Conservation (phyloP, 2,888 invertebrate genomes). For the Tenthredo livida region DNA sequence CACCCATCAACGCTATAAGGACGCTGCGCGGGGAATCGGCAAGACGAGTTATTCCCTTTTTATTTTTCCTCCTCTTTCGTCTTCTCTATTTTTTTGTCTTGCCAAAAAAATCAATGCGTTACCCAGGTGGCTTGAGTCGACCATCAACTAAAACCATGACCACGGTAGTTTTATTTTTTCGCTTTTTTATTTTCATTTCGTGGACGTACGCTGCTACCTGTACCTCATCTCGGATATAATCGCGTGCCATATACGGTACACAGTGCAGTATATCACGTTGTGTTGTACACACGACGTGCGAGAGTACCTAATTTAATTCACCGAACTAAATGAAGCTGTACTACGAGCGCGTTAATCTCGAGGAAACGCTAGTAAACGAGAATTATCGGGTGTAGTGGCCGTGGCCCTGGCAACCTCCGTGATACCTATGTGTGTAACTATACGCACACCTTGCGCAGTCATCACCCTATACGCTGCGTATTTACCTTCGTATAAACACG, state of each 20-base stretch:
- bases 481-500: slow-evolving; percentile 20
- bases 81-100: background rate
- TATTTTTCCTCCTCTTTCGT: background rate
- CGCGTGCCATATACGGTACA: background rate
- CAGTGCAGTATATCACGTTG: background rate
- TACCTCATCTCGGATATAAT: background rate
- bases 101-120: background rate
- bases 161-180: background rate
- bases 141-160: background rate
- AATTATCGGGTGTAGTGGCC: slow-evolving; percentile 50
- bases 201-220: background rate
- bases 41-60: slow-evolving; percentile 18
- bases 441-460: slow-evolving; percentile 30
- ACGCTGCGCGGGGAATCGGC: background rate
- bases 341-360: slow-evolving; percentile 49
- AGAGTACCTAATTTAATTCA: slow-evolving; percentile 44
- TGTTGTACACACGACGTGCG: background rate
- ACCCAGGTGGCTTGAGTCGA: background rate
- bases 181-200: background rate
- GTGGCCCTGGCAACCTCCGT: slow-evolving; percentile 43
- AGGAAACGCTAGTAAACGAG: slow-evolving; percentile 50
- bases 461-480: background rate
- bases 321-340: slow-evolving; percentile 46
- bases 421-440: background rate
- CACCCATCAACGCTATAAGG: slow-evolving; percentile 10